Conservation (phyloP, 2,888 invertebrate genomes). For the Lampropteryx suffumata region DNA sequence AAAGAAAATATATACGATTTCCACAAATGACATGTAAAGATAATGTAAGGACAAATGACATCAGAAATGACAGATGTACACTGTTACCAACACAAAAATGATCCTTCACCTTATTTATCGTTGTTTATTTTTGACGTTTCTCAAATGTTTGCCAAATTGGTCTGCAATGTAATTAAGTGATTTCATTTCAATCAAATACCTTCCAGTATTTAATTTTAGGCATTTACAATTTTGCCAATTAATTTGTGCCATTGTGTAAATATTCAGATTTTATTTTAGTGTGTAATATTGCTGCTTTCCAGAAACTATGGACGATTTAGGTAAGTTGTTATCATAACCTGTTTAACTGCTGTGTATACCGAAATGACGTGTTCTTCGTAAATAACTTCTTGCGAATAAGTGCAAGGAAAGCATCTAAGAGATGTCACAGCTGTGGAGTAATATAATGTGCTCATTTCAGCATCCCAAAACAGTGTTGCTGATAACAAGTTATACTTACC, state of each 20-base stretch:
- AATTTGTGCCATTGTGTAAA: conserved; percentile 36
- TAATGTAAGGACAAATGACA: too few species aligned
- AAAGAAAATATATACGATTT: too few species aligned
- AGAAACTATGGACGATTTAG: conserved; percentile 74
- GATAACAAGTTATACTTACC: not conserved
- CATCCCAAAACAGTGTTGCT: conserved; percentile 8
- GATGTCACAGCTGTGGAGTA: conserved; percentile 8
- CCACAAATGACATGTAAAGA: too few species aligned
- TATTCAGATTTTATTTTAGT: conserved; percentile 30
- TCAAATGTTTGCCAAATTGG: conserved; percentile 54
- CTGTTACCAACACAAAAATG: conserved; percentile 23
- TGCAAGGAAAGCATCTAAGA: conserved; percentile 2
- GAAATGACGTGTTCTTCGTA: conserved; percentile 69
- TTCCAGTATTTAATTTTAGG: too few species aligned
- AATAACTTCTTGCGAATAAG: conserved; percentile 48
- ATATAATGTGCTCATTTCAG: not conserved
- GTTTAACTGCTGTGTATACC: conserved; percentile 58
- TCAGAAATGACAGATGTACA: conserved; percentile 35
- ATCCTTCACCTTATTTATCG: too few species aligned
- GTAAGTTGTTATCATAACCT: conserved; percentile 80
- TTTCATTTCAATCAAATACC: conserved; percentile 24
- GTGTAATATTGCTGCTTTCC: conserved; percentile 27
- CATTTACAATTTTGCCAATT: not conserved
- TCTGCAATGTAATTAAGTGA: conserved; percentile 50
- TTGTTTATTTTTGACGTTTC: conserved; percentile 18